Base-by-base conservation (phyloP, 2,113 vertebrate species). In the Dunckerocampus dactyliophorus region DNA sequence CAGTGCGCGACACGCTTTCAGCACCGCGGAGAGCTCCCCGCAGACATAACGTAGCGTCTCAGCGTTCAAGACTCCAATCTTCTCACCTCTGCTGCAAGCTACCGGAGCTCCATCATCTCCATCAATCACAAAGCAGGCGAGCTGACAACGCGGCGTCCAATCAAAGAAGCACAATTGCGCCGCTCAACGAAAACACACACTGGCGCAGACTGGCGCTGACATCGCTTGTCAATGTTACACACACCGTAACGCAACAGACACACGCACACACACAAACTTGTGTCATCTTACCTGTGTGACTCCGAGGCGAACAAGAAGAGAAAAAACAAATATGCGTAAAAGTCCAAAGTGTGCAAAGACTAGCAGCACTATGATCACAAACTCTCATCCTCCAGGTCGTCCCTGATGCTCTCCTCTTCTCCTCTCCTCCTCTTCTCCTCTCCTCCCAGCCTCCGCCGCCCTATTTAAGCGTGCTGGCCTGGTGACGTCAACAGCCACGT, bases 211-310 rank as follows among this genome's bases (percentile, higher is more conserved):
- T 74, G 77, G 67, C 72, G 64, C 16, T 69, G 82, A 51, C 72
- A 76, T 82, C 72, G 74, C 71, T 72, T n/a, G n/a, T n/a, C n/a
- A n/a, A n/a, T n/a, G n/a, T n/a, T n/a, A n/a, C 24, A 5, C 24
- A 3, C 24, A 5, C 24, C 24, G 24, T 28, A 5, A 28, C 24
- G 24, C 24, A 34, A 34, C 31, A 34, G 4, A 34, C 31, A 5
- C 31, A 5, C 4, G 14, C 39, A 43, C 39, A 5, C 31, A 34
- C 31, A 65, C 49, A 82, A 86, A 85, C 69, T 86, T 82, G 64
- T 53, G 0, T 7, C 16, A 9, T 50, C 84, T 85, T 90, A 90
- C 89, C 89, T 89, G 83, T 75, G 69, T 47, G 86, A 74, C 74
- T 83, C 75, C 73, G 71, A 78, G 81, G 76, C 62, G 78, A 77